Conservation (phyloP, 1,140 invertebrate species). For the Bombus soroeensis region DNA sequence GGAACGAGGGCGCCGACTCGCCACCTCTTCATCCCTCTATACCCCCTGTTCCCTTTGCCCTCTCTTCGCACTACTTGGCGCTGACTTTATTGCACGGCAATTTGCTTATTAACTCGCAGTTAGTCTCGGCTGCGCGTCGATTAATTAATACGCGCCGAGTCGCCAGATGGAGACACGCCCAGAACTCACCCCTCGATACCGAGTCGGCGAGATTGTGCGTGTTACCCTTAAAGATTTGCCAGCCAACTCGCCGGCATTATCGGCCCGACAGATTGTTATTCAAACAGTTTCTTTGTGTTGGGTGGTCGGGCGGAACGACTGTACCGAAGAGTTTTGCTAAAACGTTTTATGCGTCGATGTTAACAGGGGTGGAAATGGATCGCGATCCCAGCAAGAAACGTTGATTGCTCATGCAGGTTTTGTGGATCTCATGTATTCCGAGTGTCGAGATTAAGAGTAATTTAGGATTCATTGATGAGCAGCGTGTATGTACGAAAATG, state of each 20-base stretch:
- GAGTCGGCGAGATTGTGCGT: slow-evolving; percentile 57
- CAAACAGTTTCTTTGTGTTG: slow-evolving; percentile 32
- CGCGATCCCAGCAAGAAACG: background rate
- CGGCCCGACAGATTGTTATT: slow-evolving; percentile 25
- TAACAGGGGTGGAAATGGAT: slow-evolving; percentile 1
- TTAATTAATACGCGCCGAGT: slow-evolving; percentile 81
- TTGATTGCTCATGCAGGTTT: background rate
- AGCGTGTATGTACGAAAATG: too few species aligned
- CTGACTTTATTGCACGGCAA: slow-evolving; percentile 81
- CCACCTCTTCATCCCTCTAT: slow-evolving; percentile 28
- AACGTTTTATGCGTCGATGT: background rate
- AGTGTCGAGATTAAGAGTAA: background rate
- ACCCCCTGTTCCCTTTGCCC: slow-evolving; percentile 47
- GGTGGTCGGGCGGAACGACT: background rate
- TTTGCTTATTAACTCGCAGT: slow-evolving; percentile 83
- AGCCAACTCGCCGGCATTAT: slow-evolving; percentile 1
- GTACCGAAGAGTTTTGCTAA: background rate
- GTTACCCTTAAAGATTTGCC: slow-evolving; percentile 60
- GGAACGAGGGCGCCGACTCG: slow-evolving; percentile 61
- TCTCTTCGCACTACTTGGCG: slow-evolving; percentile 64
- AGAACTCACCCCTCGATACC: slow-evolving; percentile 60
- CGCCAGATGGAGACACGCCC: slow-evolving; percentile 81
- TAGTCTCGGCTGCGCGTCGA: slow-evolving; percentile 80
- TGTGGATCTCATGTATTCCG: background rate
- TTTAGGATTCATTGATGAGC: background rate